phyloP scores from a whole-genome alignment of 1,140 invertebrate genomes.

The Drosophila jambulina region DNA sequence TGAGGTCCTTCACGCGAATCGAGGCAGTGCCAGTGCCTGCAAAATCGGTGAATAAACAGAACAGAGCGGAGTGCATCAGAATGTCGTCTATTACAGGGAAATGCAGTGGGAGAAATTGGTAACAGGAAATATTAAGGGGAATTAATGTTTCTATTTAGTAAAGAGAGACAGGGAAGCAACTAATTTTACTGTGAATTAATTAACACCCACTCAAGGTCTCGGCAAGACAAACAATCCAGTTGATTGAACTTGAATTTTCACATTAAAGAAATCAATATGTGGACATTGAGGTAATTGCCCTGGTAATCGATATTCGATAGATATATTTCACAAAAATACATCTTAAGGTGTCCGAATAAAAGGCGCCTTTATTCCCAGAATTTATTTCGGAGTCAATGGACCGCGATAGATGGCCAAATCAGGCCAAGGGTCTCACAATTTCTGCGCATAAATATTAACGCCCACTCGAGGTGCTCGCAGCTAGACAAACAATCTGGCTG shows the following conservation, averaged over 20 bases:
- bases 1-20: slow-evolving; percentile 88
- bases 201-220: background rate
- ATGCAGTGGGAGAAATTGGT: slow-evolving; percentile 12
- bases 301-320: slow-evolving; percentile 1
- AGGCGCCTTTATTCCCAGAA: background rate
- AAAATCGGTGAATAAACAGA: slow-evolving; percentile 28
- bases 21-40: slow-evolving; percentile 86
- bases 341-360: background rate
- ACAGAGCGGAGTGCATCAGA: slow-evolving; percentile 5
- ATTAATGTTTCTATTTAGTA: no score
- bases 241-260: slow-evolving; percentile 1
- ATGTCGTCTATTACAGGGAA: slow-evolving; percentile 19
- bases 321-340: background rate
- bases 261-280: background rate
- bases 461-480: background rate
- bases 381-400: background rate
- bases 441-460: background rate
- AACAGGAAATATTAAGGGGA: no score
- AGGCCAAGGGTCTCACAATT: background rate
- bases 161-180: no score
- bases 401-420: background rate
- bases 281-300: slow-evolving; percentile 1
- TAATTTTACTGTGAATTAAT: slow-evolving; percentile 1
- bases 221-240: background rate
- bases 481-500: slow-evolving; percentile 14